Evolutionary conservation across 2,888 invertebrate genomes (phyloP).

Genomic region (Ctena decussata): DNA sequence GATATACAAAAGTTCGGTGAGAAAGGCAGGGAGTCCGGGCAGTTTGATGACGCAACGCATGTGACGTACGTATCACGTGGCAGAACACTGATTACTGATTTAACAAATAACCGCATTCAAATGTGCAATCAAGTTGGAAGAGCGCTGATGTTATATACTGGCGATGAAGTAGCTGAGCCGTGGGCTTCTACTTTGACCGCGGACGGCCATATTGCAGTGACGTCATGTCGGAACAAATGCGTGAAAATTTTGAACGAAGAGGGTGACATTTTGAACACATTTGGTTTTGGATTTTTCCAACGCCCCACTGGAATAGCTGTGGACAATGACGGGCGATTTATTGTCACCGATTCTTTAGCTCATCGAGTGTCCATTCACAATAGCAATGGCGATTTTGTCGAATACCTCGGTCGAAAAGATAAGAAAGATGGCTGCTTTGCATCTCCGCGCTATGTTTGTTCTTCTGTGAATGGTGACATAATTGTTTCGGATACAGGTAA

Average conservation of each 20-base stretch:
- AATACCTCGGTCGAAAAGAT: slow-evolving; percentile 81
- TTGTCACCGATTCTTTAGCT: slow-evolving; percentile 87
- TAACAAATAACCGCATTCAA: slow-evolving; percentile 78
- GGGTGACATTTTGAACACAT: slow-evolving; percentile 65
- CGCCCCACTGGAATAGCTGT: slow-evolving; percentile 78
- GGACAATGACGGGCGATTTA: slow-evolving; percentile 83
- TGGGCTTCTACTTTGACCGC: slow-evolving; percentile 69
- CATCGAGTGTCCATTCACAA: slow-evolving; percentile 86
- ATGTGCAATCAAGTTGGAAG: slow-evolving; percentile 71
- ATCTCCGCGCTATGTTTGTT: slow-evolving; percentile 87
- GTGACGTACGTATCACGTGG: slow-evolving; percentile 63
- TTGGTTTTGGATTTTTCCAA: slow-evolving; percentile 72
- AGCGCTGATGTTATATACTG: slow-evolving; percentile 59
- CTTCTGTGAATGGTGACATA: slow-evolving; percentile 85
- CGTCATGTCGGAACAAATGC: slow-evolving; percentile 70
- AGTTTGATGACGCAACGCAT: slow-evolving; percentile 68
- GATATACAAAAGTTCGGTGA: slow-evolving; percentile 51
- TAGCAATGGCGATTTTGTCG: slow-evolving; percentile 83
- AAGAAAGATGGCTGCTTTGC: slow-evolving; percentile 86
- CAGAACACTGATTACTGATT: slow-evolving; percentile 75
- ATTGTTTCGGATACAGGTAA: slow-evolving; percentile 88
- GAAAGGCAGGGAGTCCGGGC: slow-evolving; percentile 56
- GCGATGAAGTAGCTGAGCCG: slow-evolving; percentile 71
- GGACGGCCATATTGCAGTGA: slow-evolving; percentile 72
- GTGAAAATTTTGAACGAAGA: slow-evolving; percentile 69